Percentiles rank a stretch among this genome's conserved stretches.
These are phyloP conservation scores for Charaxes varanes DNA, from an alignment of 1,140 invertebrate genomes.

Conservation along the genomic window DNA sequence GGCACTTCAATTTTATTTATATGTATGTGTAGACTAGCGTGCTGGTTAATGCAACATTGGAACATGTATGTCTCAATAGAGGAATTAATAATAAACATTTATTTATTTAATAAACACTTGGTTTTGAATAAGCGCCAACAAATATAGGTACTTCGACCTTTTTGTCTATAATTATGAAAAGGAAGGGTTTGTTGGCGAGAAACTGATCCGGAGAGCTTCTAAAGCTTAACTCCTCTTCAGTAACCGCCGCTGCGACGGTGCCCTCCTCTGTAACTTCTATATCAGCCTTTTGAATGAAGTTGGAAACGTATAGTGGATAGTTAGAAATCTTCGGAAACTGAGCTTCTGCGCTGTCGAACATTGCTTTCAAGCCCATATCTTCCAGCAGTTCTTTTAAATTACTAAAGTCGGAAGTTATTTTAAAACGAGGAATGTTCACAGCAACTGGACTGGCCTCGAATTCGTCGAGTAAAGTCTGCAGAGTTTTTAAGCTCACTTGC, in stretches of 20 bases:
- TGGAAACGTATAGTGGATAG: slow-evolving; percentile 68
- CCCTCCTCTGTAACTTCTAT: slow-evolving; percentile 85
- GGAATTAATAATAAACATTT: background rate
- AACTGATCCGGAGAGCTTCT: slow-evolving; percentile 50
- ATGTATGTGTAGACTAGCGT: too few relatives aligned
- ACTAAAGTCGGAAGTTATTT: slow-evolving; percentile 73
- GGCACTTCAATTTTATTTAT: too few relatives aligned
- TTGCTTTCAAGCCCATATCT: slow-evolving; percentile 78
- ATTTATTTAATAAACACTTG: slow-evolving; percentile 18
- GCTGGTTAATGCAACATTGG: too few relatives aligned
- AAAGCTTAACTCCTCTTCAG: slow-evolving; percentile 68
- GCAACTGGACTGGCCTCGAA: slow-evolving; percentile 53
- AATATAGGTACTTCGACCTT: slow-evolving; percentile 58
- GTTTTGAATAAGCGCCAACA: slow-evolving; percentile 64
- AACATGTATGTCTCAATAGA: background rate
- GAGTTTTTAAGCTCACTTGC: slow-evolving; percentile 59
- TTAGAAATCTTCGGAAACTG: slow-evolving; percentile 78
- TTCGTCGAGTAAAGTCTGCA: slow-evolving; percentile 60
- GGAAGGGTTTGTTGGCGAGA: slow-evolving; percentile 65
- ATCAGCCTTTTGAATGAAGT: slow-evolving; percentile 80
- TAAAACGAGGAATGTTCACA: slow-evolving; percentile 79
- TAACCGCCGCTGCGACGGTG: slow-evolving; percentile 76
- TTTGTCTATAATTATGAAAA: slow-evolving; percentile 72
- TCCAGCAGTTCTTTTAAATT: slow-evolving; percentile 75
- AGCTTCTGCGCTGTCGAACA: slow-evolving; percentile 75